Base-by-base conservation (phyloP, 1,140 invertebrate species). In the Drosophila saltans region DNA sequence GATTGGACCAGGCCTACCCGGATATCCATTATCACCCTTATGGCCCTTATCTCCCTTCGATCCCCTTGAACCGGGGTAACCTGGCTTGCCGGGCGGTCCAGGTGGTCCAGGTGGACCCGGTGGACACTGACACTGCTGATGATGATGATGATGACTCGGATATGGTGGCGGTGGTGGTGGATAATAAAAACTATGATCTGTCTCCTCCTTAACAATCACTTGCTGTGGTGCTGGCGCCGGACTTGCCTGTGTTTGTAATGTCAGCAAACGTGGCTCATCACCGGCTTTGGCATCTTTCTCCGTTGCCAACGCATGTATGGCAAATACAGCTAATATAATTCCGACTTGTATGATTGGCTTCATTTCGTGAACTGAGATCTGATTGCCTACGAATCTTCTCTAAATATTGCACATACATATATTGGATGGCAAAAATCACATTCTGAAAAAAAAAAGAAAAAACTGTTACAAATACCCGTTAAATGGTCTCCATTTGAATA, bases 11-110 rank as follows among this genome's bases (percentile, higher is more conserved):
- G 81, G 88, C 6, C 70, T 39, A 0, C 83, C 83, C 16, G 62
- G 61, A 41, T 73, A 61, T 1, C 91, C 91, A 58, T 83, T 90
- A 1, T 68, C 79, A 8, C 91, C 91, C 59, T 85, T 90, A 9
- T 66, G 77, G 3, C 72, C 80, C 4, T 82, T 73, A 0, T 77
- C 52, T 0, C 80, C 80, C 64, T 75, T 70, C 9, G 74, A 68
- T 2, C 82, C 91, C 7, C 82, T 84, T 3, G 55, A 8, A 2
- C 80, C 74, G 4, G 85, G 75, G 26, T 74, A 63, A 2, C 85
- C 79, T 28, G 81, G 78, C 9, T 45, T 48, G 6, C 82, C 78
- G 6, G 72, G 78, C 1, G 28, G 55, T 1, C 78, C 80, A 0
- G 75, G 64, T 16, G 39, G 26, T 0, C 79, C 81, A 24, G 85